A percentile compares a stretch with the other conserved stretches of the same genome.
Conservation (phyloP, 2,888 invertebrate species). For the Sturmia bella region DNA sequence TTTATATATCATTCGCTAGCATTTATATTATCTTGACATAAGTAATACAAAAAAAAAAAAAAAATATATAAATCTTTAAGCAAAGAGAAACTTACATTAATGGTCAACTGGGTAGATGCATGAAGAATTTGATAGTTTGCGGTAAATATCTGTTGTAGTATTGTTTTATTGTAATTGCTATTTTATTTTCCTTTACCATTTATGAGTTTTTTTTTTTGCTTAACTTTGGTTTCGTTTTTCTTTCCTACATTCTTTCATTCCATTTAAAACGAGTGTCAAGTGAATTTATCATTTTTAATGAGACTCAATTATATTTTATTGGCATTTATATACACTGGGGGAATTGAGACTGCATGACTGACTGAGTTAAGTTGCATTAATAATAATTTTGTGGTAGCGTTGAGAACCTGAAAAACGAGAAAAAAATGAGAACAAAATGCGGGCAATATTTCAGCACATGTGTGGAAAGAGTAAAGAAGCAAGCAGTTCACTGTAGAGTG, state of each 20-base stretch:
- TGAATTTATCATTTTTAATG: conserved; percentile 70
- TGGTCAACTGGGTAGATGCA: neutral
- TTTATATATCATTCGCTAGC: too few species aligned
- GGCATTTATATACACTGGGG: conserved; percentile 55
- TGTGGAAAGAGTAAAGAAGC: too few species aligned
- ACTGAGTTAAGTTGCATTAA: conserved; percentile 36
- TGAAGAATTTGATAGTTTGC: neutral
- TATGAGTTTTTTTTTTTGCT: neutral
- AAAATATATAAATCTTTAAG: too few species aligned
- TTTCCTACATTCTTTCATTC: conserved; percentile 1
- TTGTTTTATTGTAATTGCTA: neutral
- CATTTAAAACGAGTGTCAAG: conserved; percentile 55
- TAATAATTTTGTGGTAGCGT: conserved; percentile 5
- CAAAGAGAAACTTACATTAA: too few species aligned
- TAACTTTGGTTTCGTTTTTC: neutral
- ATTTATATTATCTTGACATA: too few species aligned
- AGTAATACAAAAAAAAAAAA: too few species aligned
- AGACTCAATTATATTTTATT: conserved; percentile 69
- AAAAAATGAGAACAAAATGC: too few species aligned
- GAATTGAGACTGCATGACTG: conserved; percentile 28
- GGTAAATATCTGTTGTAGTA: neutral
- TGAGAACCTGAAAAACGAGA: neutral
- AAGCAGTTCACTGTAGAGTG: too few species aligned
- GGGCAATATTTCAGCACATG: too few species aligned
- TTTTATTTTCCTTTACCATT: neutral